Base-by-base conservation (phyloP, 2,888 invertebrate genomes). In the Lithophane leautieri region DNA sequence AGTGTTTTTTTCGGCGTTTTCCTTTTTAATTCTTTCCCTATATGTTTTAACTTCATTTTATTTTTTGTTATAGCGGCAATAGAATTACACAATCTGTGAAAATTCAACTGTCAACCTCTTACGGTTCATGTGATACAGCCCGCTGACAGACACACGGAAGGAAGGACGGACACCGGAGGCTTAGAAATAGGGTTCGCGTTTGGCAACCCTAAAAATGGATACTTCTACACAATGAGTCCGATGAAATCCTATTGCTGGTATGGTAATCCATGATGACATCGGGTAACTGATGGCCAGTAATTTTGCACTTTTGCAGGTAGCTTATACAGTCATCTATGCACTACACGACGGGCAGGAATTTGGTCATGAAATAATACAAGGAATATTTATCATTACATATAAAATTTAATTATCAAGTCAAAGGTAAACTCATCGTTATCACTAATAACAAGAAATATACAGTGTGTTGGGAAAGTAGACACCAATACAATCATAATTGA, bases 361-460 rank as follows among this genome's bases (percentile, higher is more conserved):
- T 8, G 12, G 52, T 34, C 11, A 34, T 22, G 12, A 78, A 89
- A 88, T 86, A 88, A 90, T 84, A 89, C 78, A 79, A 60, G 66
- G 16, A 0, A 28, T 60, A 71, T 58, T 79, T 78, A 86, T 89
- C 88, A 86, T 89, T 94, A 93, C 89, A 94, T 95, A 95, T 93
- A 95, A 95, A 95, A 94, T 95, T 95, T 95, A 93, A 95, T 95
- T 92, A 92, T 93, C 89, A 92, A 94, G 92, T 94, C 92, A 90
- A 90, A 92, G 91, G 89, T 91, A 91, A 94, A 94, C 93, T 93
- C 92, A 91, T 90, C 90, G 89, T 83, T 91, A 92, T 92, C 89
- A 92, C 92, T 94, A 93, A 93, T 93, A 96, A 95, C 94, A 95
- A 94, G 91, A 92, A 94, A 95, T 96, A 94, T 95, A 95, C 95